Evolutionary conservation across 2,888 invertebrate species (phyloP), one percentile per base, ranked within the genome.

Genomic region (Drosophila cracens): DNA sequence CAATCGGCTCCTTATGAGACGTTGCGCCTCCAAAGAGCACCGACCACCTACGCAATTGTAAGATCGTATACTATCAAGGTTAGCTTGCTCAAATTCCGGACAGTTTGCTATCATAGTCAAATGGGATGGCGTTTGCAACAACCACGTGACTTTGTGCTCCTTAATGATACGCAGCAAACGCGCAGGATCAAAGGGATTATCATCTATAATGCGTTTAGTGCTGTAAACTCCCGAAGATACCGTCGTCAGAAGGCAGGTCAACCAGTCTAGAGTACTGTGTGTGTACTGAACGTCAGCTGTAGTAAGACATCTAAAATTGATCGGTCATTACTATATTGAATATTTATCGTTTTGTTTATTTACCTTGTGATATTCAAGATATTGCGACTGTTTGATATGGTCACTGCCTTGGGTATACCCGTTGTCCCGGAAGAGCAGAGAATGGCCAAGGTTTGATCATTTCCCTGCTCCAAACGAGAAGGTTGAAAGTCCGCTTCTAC

Each of bases 191-290:
- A 88, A 90, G 0, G 81, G 74, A 43, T 82, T 73, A 10, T 89
- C 82, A 7, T 81, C 85, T 27, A 92, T 83, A 6, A 92, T 82
- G 13, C 91, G 83, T 5, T 81, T 87, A 0, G 87, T 29, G 29
- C 7, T 29, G 29, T 29, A 29, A 29, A 29, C 76, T 13, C 82
- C 88, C 0, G 87, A 82, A 10, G 29, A 7, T 29, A 29, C 29
- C 25, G 25, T 25, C 25, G 25, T 25, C 25, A 25, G 25, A 25
- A 25, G 25, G 25, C 25, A 25, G 75, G 90, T 74, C 0, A 90
- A 65, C 79, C 91, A 87, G 61, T 92, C 91, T 13, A 90, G 63
- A 2, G 86, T 83, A 56, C 82, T 88, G 87, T 79, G 4, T 31
- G 88, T 77, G 10, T 31, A 31, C 0, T 31, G 31, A 31, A 31